These are phyloP conservation scores for Troides helena DNA, from an alignment of 2,888 invertebrate species.

Conservation along the genomic window DNA sequence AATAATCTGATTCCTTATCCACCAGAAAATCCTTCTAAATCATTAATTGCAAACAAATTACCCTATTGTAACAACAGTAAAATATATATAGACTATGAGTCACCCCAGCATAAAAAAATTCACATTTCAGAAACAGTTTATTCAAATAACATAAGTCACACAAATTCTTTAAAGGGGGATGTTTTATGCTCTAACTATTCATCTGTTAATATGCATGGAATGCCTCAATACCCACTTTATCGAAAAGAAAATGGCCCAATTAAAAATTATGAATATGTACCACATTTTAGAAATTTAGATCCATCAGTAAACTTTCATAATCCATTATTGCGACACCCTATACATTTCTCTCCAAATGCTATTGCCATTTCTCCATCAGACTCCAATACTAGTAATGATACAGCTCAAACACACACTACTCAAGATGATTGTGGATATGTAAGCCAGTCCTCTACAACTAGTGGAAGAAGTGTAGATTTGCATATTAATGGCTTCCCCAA, in stretches of 20 bases:
- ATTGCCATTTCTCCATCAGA: constrained; percentile 73
- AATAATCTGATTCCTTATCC: constrained; percentile 61
- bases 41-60: constrained; percentile 55
- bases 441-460: constrained; percentile 71
- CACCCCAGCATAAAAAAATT: constrained; percentile 54
- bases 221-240: constrained; percentile 58
- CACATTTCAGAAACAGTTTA: constrained; percentile 56
- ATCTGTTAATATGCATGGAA: constrained; percentile 53
- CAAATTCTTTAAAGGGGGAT: constrained; percentile 56
- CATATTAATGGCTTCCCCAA: constrained; percentile 50
- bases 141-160: constrained; percentile 58
- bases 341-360: constrained; percentile 68
- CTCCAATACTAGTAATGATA: constrained; percentile 69
- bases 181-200: constrained; percentile 57
- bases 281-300: constrained; percentile 59
- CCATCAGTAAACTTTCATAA: constrained; percentile 52
- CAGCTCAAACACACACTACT: constrained; percentile 52
- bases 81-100: constrained; percentile 63
- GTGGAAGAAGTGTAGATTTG: constrained; percentile 68
- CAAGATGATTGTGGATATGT: constrained; percentile 77
- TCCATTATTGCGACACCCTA: constrained; percentile 54
- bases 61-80: constrained; percentile 59
- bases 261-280: constrained; percentile 61
- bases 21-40: constrained; percentile 52
- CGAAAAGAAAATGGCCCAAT: constrained; percentile 57